Percentiles rank a stretch among this genome's conserved stretches.
These are phyloP conservation scores for Amyelois transitella DNA, from an alignment of 1,140 invertebrate species.

Conservation along the genomic window DNA sequence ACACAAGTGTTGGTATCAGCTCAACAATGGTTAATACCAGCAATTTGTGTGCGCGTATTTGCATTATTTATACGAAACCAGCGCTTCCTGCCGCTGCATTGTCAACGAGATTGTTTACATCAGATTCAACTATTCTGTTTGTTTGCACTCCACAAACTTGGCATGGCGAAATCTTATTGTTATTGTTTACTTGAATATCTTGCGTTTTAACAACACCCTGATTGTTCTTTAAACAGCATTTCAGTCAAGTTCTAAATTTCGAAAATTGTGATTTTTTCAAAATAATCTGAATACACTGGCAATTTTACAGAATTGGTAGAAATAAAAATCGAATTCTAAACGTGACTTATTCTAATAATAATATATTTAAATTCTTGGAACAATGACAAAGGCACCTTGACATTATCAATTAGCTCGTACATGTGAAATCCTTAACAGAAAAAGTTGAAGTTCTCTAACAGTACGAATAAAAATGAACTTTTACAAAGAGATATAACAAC, in stretches of 20 bases:
- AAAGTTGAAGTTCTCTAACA: too few species aligned
- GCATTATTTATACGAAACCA: background rate
- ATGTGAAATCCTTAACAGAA: too few species aligned
- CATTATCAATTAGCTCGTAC: too few species aligned
- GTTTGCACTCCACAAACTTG: background rate
- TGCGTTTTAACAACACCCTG: background rate
- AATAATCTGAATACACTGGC: too few species aligned
- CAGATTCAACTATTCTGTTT: background rate
- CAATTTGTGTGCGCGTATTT: background rate
- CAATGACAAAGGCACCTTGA: too few species aligned
- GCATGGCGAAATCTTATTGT: background rate
- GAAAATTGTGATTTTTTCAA: too few species aligned
- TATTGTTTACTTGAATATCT: background rate
- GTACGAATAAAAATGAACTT: too few species aligned
- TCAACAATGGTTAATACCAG: background rate
- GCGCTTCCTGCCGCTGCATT: background rate
- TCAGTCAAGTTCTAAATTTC: background rate
- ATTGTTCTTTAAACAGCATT: background rate
- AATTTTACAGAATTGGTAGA: too few species aligned
- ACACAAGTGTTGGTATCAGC: background rate
- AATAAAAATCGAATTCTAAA: too few species aligned
- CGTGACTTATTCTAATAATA: too few species aligned
- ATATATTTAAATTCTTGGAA: too few species aligned
- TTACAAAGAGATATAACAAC: too few species aligned
- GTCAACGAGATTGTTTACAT: background rate